Evolutionary conservation across 1,140 invertebrate species (phyloP).

Genomic region (Triops longicaudatus): DNA sequence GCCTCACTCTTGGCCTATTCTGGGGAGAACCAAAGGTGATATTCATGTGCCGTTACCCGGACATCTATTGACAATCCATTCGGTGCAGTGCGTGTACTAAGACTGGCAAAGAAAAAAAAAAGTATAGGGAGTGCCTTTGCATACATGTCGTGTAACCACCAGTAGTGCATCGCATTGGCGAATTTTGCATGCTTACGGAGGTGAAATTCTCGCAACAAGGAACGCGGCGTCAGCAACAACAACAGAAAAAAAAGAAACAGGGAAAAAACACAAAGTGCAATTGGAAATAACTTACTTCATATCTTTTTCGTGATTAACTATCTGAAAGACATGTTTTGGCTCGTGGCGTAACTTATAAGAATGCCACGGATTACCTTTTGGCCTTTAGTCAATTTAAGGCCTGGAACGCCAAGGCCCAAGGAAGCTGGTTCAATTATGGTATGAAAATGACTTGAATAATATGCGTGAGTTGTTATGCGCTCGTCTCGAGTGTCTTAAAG

Average conservation of each 20-base stretch:
- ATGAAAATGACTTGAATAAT: constrained; percentile 16
- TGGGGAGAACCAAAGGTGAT: too few species aligned
- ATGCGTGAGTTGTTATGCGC: background rate
- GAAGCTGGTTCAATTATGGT: constrained; percentile 7
- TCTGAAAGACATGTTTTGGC: background rate
- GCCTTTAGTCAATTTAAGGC: background rate
- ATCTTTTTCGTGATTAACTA: background rate
- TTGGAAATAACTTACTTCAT: constrained; percentile 5
- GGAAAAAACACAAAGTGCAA: background rate
- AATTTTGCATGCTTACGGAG: too few species aligned
- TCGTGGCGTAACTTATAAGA: background rate
- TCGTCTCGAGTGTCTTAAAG: background rate
- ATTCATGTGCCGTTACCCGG: too few species aligned
- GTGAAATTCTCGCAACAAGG: too few species aligned
- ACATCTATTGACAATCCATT: too few species aligned
- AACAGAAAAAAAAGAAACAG: background rate
- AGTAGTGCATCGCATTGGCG: background rate
- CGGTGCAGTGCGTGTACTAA: background rate
- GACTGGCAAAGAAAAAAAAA: background rate
- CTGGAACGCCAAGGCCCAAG: background rate
- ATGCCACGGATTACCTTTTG: constrained; percentile 7
- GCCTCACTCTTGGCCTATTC: too few species aligned
- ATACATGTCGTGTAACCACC: background rate
- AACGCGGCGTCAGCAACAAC: too few species aligned
- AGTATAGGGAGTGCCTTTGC: background rate